Base-by-base conservation (phyloP, 2,888 invertebrate genomes). In the Orthosia gracilis region DNA sequence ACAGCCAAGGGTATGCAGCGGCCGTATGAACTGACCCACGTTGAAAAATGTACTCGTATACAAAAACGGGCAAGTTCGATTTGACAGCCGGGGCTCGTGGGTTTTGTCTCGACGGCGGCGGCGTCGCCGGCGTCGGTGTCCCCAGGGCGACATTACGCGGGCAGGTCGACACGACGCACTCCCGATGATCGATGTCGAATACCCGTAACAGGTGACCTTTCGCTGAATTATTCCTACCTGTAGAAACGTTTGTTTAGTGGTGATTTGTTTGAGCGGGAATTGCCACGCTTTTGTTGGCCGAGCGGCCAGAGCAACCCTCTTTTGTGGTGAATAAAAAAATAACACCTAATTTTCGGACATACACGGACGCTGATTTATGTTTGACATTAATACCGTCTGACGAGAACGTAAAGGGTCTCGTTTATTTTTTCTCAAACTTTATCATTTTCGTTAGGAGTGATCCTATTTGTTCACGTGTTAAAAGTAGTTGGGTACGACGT, bases 151-250 rank as follows among this genome's bases (percentile, higher is more conserved):
- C 95, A 95, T 96, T 96, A 96, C 92, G 91, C 92, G 93, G 92
- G 92, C 91, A 93, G 94, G 93, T 92, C 94, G 93, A 90, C 92
- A 91, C 93, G 90, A 92, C 95, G 93, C 93, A 94, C 94, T 94
- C 94, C 94, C 94, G 94, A 96, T 96, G 96, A 96, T 96, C 96
- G 96, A 96, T 96, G 96, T 92, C 93, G 94, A 94, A 94, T 93
- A 93, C 94, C 95, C 93, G 94, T 94, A 94, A 96, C 96, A 95
- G 94, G 96, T 96, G 96, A 96, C 96, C 96, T 96, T 95, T 95
- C 91, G 87, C 90, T 95, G 94, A 96, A 96, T 96, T 96, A 96
- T 96, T 96, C 91, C 92, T 94, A 94, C 94, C 94, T 94, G 94
- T 94, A 94, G 94, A 95, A 95, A 94, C 92, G 93, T 95, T 96